Base-by-base conservation (phyloP, 2,797 vertebrate genomes). In the Coranthus polyacanthus region DNA sequence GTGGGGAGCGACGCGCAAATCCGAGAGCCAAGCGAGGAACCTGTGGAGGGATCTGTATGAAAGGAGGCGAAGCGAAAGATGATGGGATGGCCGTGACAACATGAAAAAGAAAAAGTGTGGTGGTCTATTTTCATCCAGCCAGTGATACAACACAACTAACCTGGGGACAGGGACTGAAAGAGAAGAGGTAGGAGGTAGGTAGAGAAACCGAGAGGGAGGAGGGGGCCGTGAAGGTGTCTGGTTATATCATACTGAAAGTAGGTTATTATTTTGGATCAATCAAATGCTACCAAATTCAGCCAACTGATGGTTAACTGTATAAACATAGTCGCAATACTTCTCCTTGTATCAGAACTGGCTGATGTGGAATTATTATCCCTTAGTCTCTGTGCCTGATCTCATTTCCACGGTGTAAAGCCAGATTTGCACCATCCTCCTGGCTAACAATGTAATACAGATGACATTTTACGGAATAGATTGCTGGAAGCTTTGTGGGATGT, bases 101-200 rank as follows among this genome's bases (percentile, higher is more conserved):
- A 94, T 93, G 93, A 94, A 92, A 93, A 93, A 92, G 92, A 93
- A 94, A 93, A 93, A 93, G 93, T 93, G 85, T 73, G 80, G 79
- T 72, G 81, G 72, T 93, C 83, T 90, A 78, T 91, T 88, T 81
- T 89, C 79, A 86, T 85, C 78, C 81, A 85, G 79, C 80, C 92
- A 86, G 85, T 91, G 90, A 94, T 87, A 85, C 86, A 90, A 82
- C 83, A 76, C 85, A 85, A 81, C 85, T 85, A 87, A 90, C 88
- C 88, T 84, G 88, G 89, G 89, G 86, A 87, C 63, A 85, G 69
- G 86, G 87, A 85, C 78, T 69, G 87, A 87, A 78, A 78, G 84
- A 87, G 80, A 85, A 85, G 85, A 92, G 90, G 91, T 90, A 90
- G 88, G 88, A 90, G 82, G 84, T 89, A 85, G 79, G 82, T 82